Evolutionary conservation across 2,888 invertebrate species (phyloP), one percentile per base, ranked within the genome.

Genomic region (Chrysotoxum bicinctum): DNA sequence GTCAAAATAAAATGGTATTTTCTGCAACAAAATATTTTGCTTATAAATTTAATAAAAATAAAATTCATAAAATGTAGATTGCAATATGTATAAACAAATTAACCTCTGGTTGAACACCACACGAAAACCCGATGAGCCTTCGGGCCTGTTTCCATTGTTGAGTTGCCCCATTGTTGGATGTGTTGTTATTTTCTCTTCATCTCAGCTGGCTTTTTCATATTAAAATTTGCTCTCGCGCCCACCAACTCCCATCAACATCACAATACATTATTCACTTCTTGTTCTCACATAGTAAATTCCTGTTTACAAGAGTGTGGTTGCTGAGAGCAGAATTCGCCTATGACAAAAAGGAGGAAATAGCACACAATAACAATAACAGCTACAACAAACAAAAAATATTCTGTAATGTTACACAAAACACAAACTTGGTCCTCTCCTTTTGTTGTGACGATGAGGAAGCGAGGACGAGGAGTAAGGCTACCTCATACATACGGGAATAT

Each of bases 361-460:
- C 40, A 58, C 23, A 21, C 14, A 58, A 37, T 21, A 58, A 58
- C 58, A 58, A 30, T 21, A 54, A 16, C 5, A 52, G n/a, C 23
- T 26, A 26, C 72, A 56, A 58, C 16, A 58, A 19, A 48, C 35
- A 32, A 40, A 69, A 43, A 60, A 66, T 56, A 58, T 50, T 60
- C 58, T 58, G 43, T 74, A 78, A 69, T 58, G 50, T 48, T 64
- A 35, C 32, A 69, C 48, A 76, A 75, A 56, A 76, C 21, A 72
- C 26, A 52, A 81, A 76, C 45, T 77, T 73, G 60, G 72, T 77
- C 54, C 72, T 82, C 76, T 77, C 54, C 72, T 82, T 82, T 82
- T 68, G 66, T 68, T 58, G 19, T 35, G 32, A 37, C 6, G 35
- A 66, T 50, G 56, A 52, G 26, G 43, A 52, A 54, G 32, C 14